These are phyloP conservation scores for Dryobates pubescens DNA, from an alignment of 2,797 vertebrate species.

Conservation along the genomic window DNA sequence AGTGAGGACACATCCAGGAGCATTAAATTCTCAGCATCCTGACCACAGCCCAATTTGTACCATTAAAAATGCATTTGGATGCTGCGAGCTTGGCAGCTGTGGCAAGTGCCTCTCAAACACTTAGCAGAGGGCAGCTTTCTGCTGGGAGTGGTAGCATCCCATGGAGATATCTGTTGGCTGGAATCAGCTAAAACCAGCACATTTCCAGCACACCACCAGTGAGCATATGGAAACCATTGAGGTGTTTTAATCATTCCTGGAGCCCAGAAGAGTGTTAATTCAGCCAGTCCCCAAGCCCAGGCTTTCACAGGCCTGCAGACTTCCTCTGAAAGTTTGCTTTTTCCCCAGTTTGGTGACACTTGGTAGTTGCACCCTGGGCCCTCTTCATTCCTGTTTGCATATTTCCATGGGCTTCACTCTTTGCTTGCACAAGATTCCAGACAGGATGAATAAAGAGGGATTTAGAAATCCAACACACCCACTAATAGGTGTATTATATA, in stretches of 20 bases:
- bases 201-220: neutral
- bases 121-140: conserved; percentile 48
- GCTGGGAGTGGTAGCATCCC: conserved; percentile 20
- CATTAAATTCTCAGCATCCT: conserved; percentile 47
- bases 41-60: conserved; percentile 49
- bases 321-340: neutral
- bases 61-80: conserved; percentile 66
- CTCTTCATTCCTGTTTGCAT: neutral
- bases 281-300: neutral
- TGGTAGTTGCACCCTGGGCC: neutral
- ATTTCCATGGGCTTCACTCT: neutral
- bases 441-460: neutral
- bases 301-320: neutral
- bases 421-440: neutral
- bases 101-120: conserved; percentile 45
- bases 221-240: conserved; percentile 9
- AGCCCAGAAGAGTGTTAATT: neutral
- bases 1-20: conserved; percentile 16
- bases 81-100: conserved; percentile 67
- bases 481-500: neutral
- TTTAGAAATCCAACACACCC: neutral
- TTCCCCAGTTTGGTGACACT: neutral
- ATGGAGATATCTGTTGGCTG: neutral
- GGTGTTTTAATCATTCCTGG: conserved; percentile 9
- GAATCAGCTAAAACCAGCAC: conserved; percentile 17